phyloP scores from a whole-genome alignment of 2,113 vertebrate species.

The Ophiodon elongatus region DNA sequence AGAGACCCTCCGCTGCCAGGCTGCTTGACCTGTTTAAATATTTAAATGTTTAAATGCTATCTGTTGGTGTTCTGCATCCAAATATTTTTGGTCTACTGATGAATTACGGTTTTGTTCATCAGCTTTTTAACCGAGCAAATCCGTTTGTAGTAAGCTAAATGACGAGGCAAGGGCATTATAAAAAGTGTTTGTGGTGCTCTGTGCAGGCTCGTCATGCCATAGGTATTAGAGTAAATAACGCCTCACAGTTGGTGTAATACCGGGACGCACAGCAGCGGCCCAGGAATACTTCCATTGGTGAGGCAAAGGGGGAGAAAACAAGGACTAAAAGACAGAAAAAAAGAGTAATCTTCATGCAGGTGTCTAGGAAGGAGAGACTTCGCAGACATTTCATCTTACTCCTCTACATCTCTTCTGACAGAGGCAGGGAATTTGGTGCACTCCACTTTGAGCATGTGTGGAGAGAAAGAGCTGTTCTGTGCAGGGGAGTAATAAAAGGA shows the following conservation, averaged over 20 bases:
- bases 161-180: background rate
- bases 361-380: conserved; percentile 15
- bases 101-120: background rate
- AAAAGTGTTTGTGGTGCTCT: background rate
- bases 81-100: background rate
- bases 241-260: background rate
- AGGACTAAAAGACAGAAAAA: conserved; percentile 10
- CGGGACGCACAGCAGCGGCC: background rate
- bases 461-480: conserved; percentile 26
- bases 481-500: conserved; percentile 46
- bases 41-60: background rate
- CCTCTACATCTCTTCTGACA: conserved; percentile 46
- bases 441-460: conserved; percentile 33
- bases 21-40: conserved; percentile 9
- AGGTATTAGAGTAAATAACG: conserved; percentile 11
- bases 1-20: background rate
- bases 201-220: background rate
- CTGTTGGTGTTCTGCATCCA: background rate
- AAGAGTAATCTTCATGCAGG: background rate
- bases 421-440: conserved; percentile 27
- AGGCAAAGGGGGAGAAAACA: conserved; percentile 19
- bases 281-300: background rate
- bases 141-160: background rate
- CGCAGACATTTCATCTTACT: conserved; percentile 39
- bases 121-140: conserved; percentile 1